Conservation (phyloP, 30 jellyfish, hydroid and myxozoan species). For the Aurelia aurita complex sp. Pacific region DNA sequence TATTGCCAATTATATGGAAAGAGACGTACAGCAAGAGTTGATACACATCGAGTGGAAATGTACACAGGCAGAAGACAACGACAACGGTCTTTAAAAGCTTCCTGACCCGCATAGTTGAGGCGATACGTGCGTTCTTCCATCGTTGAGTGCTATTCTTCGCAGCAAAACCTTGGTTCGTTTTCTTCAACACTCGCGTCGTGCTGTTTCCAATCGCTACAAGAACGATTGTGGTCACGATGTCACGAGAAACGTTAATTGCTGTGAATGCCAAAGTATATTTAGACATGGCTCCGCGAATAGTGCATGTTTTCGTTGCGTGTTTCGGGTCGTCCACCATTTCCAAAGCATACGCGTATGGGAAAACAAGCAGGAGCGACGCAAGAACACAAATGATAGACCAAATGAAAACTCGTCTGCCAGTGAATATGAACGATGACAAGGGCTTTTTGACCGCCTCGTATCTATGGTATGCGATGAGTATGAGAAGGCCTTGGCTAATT, state of each 20-base stretch:
- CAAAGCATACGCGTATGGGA: constrained; percentile 45
- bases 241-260: constrained; percentile 38
- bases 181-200: constrained; percentile 17
- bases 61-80: constrained; percentile 17
- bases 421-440: not conserved
- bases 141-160: not conserved
- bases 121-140: constrained; percentile 15
- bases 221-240: constrained; percentile 27
- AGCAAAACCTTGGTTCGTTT: constrained; percentile 6
- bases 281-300: constrained; percentile 5
- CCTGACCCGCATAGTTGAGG: constrained; percentile 13
- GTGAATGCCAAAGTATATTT: constrained; percentile 24
- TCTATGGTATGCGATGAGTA: constrained; percentile 26
- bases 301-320: constrained; percentile 45
- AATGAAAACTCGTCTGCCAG: not conserved
- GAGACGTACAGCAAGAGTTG: constrained; percentile 39
- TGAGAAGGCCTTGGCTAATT: constrained; percentile 44
- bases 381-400: constrained; percentile 1
- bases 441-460: constrained; percentile 43
- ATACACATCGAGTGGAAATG: constrained; percentile 42
- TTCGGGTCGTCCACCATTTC: constrained; percentile 23
- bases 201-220: constrained; percentile 20
- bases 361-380: constrained; percentile 1
- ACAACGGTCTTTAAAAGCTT: constrained; percentile 12
- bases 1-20: not conserved